Evolutionary conservation across 2,797 vertebrate species (phyloP).

Genomic region (Pseudocheirus occidentalis): DNA sequence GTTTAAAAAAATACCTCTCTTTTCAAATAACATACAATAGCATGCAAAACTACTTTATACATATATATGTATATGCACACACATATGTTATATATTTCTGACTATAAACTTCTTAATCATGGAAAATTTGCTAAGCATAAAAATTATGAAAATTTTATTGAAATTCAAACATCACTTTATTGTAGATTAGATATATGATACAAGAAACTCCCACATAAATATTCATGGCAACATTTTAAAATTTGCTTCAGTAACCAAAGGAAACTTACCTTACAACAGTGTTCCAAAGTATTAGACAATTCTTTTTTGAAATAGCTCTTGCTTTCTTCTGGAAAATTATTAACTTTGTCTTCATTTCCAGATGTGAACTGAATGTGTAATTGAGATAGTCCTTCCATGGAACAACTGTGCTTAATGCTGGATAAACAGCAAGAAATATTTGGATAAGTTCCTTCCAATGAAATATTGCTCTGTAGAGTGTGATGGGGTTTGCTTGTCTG

Average conservation of each 20-base stretch:
- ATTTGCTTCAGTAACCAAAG: constrained; percentile 63
- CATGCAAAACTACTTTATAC: constrained; percentile 9
- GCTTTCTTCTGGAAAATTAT: constrained; percentile 82
- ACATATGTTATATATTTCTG: constrained; percentile 7
- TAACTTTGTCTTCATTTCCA: constrained; percentile 85
- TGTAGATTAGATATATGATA: constrained; percentile 39
- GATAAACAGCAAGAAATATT: constrained; percentile 92
- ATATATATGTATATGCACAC: too few species aligned
- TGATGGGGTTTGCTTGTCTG: constrained; percentile 83
- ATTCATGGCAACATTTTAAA: constrained; percentile 26
- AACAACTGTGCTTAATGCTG: constrained; percentile 87
- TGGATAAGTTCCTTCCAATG: constrained; percentile 89
- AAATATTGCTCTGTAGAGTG: constrained; percentile 93
- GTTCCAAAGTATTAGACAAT: constrained; percentile 79
- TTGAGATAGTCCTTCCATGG: constrained; percentile 87
- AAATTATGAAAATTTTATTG: constrained; percentile 25
- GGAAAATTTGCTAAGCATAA: constrained; percentile 28
- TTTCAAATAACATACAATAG: constrained; percentile 40
- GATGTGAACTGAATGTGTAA: constrained; percentile 94
- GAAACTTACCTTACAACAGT: constrained; percentile 89
- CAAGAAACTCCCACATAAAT: constrained; percentile 11
- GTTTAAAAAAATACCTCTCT: constrained; percentile 13
- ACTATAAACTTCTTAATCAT: constrained; percentile 38
- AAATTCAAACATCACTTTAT: constrained; percentile 20
- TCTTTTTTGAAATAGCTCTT: constrained; percentile 81